Evolutionary conservation across 2,797 vertebrate species (phyloP).

Genomic region (Eulemur albifrons): DNA sequence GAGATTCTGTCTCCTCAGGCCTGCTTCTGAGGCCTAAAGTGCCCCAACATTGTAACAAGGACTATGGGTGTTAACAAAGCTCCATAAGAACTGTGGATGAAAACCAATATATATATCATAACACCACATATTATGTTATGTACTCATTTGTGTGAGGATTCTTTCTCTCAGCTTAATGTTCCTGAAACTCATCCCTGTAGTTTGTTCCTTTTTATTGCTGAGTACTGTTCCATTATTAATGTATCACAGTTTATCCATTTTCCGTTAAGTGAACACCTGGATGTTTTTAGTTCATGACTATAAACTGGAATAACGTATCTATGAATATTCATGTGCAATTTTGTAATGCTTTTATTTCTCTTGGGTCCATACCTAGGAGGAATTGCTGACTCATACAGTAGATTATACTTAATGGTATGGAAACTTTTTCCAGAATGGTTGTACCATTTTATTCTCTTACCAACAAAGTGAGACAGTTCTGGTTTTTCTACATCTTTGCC

Average conservation of each 20-base stretch:
- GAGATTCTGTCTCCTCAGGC: no score
- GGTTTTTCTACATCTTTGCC: not conserved
- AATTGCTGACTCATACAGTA: not conserved
- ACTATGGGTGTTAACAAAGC: no score
- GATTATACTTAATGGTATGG: not conserved
- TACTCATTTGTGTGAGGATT: not conserved
- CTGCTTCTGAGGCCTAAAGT: no score
- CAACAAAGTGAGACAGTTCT: not conserved
- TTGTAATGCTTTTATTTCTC: not conserved
- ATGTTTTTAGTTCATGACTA: not conserved
- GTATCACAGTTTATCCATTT: not conserved
- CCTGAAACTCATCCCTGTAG: not conserved
- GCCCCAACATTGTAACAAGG: no score
- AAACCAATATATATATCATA: no score
- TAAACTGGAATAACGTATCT: not conserved
- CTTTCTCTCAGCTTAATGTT: not conserved
- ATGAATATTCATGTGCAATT: not conserved
- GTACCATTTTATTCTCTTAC: not conserved
- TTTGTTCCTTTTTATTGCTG: not conserved
- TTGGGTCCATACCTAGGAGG: not conserved
- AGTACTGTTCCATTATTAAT: not conserved
- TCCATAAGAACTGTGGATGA: no score
- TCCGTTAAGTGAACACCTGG: not conserved
- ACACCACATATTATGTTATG: no score
- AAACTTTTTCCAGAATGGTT: not conserved